Evolutionary conservation across 2,888 invertebrate genomes (phyloP), one percentile per base, ranked within the genome.

Genomic region (Cacoxenus indagator): DNA sequence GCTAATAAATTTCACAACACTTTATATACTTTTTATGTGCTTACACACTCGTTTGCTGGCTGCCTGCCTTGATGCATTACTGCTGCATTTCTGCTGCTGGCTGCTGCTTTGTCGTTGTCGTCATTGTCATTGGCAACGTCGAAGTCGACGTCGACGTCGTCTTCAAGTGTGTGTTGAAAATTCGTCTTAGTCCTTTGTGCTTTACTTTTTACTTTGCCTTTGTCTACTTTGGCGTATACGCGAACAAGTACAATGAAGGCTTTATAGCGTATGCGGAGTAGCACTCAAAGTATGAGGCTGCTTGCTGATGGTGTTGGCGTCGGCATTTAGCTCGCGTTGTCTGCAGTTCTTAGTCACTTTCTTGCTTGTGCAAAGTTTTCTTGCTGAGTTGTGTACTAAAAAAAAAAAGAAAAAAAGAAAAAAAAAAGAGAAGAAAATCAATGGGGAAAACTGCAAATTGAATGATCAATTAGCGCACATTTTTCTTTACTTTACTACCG

Each of bases 401-500:
- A 3, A 27, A 27, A 29, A 27, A 26, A 57, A 29, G 14, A 14
- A 8, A 37, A 37, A 8, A 11, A 14, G 9, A 5, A 51, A 9
- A n/a, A 51, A 51, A 43, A 17, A 37, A 37, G 5, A 22, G 37
- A 62, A n/a, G 11, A 45, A 62, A 62, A 62, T 62, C 61, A 62
- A 62, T 62, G n/a, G n/a, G n/a, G 61, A 62, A 43, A 62, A 62
- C 61, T 62, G 61, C 61, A 62, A 62, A 62, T 62, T 62, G 61
- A 62, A 62, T 62, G 61, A 62, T 62, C 61, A 62, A 62, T 62
- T 62, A 62, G 61, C 61, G 61, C 43, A 24, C 43, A 62, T 22
- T 62, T 62, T 62, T 62, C 61, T 62, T 51, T 22, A 51, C 19
- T 51, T n/a, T 51, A 22, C 8, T 19, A 9, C 51, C 9, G 17